Percentiles rank a stretch among this genome's conserved stretches.
These are phyloP conservation scores for Notiomystis cincta DNA, from an alignment of 2,113 vertebrate genomes.

Conservation along the genomic window DNA sequence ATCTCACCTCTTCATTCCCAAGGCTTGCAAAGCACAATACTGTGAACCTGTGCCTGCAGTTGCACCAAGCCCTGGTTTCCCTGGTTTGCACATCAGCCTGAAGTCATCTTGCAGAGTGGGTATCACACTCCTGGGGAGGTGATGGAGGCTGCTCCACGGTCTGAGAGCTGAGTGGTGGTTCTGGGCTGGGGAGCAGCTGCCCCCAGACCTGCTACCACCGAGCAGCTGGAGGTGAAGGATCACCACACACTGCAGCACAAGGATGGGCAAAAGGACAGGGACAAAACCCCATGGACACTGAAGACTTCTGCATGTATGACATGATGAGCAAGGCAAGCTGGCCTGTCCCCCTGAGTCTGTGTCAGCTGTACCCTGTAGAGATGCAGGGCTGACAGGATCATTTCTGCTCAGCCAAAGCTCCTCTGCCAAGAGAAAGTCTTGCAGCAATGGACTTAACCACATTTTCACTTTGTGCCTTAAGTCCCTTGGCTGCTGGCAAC, in stretches of 20 bases:
- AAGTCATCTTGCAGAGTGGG: not conserved
- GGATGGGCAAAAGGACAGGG: not conserved
- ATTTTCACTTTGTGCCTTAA: not conserved
- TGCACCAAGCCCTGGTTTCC: not conserved
- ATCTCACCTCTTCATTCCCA: not conserved
- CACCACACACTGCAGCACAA: rapidly evolving
- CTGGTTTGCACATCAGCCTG: not conserved
- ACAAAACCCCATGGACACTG: not conserved
- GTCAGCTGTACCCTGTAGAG: not conserved
- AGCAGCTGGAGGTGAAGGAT: not conserved
- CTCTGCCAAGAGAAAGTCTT: not conserved
- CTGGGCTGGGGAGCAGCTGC: not conserved
- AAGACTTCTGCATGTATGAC: not conserved
- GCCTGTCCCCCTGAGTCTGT: not conserved
- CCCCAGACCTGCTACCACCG: not conserved
- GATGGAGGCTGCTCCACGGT: not conserved
- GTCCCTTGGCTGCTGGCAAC: not conserved
- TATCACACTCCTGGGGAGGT: not conserved
- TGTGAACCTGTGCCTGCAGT: not conserved
- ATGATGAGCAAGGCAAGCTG: not conserved
- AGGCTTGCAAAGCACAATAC: not conserved
- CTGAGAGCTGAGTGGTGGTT: not conserved
- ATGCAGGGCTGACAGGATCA: not conserved
- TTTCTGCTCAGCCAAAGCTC: not conserved
- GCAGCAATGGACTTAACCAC: not conserved